Percentiles rank a stretch among this genome's conserved stretches.
phyloP scores from a whole-genome alignment of 2,797 vertebrate species.

The Rhyacichthys aspro region DNA sequence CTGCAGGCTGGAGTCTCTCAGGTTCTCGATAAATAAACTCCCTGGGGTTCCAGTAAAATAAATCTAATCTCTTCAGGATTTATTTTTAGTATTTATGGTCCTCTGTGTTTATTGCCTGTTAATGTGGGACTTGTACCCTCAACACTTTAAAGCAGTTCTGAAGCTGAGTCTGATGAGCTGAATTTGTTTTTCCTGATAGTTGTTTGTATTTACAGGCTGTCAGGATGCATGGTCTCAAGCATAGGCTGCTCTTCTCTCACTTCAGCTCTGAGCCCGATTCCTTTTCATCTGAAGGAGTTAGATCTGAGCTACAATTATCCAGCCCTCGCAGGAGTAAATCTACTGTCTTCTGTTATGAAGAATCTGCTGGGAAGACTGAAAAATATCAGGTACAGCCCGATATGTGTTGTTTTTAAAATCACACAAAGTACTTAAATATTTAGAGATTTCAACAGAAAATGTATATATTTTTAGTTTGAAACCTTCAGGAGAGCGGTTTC shows the following conservation, averaged over 20 bases:
- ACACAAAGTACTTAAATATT: no score
- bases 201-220: not conserved
- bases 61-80: no score
- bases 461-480: not conserved
- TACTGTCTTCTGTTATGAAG: not conserved
- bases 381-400: not conserved
- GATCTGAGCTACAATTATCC: slow-evolving; percentile 3
- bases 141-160: no score
- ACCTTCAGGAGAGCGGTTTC: not conserved
- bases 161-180: no score
- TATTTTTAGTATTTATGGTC: no score
- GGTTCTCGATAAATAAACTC: not conserved
- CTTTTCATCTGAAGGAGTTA: not conserved
- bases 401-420: no score
- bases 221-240: not conserved
- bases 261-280: not conserved
- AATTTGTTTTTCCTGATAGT: no score
- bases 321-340: not conserved
- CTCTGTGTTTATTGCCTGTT: no score
- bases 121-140: no score
- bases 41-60: no score
- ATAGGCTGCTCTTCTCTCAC: not conserved
- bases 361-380: no score
- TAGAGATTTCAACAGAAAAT: no score
- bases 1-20: not conserved